Evolutionary conservation across 2,797 vertebrate genomes (phyloP).

Genomic region (Lacerta agilis): DNA sequence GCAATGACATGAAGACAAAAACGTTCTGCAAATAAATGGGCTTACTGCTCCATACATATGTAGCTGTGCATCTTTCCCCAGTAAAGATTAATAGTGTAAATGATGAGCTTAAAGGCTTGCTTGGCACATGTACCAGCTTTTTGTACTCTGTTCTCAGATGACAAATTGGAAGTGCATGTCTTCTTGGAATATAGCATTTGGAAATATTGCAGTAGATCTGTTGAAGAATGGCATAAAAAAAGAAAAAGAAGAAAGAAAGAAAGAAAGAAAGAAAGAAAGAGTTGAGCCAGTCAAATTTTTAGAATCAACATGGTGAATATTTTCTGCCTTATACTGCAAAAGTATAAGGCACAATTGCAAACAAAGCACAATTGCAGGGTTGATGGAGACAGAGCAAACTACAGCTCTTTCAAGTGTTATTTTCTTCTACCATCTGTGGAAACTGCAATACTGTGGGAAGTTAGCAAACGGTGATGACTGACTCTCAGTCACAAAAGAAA

Average conservation of each 20-base stretch:
- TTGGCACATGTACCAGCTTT: neutral
- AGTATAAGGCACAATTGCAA: too few species aligned
- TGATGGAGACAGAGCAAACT: conserved; percentile 2
- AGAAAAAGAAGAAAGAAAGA: too few species aligned
- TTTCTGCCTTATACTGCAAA: neutral
- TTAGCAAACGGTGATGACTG: neutral
- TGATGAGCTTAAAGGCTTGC: neutral
- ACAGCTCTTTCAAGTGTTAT: conserved; percentile 8
- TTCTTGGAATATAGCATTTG: neutral
- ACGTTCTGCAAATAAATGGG: neutral
- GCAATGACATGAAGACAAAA: neutral
- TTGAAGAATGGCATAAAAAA: neutral
- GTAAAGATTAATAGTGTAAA: conserved; percentile 7
- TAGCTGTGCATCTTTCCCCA: neutral
- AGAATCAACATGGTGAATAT: neutral
- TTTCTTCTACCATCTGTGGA: neutral
- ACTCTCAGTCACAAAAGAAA: neutral
- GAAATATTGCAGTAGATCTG: conserved; percentile 1
- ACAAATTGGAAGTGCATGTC: neutral
- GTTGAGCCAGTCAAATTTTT: neutral
- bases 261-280: neutral
- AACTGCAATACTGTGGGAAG: neutral
- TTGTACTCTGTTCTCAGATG: neutral
- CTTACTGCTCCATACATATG: neutral
- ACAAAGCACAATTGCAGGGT: neutral